Percentiles rank a stretch among this genome's conserved stretches.
These are phyloP conservation scores for Cheilosia scutellata DNA, from an alignment of 2,888 invertebrate species.

Conservation along the genomic window DNA sequence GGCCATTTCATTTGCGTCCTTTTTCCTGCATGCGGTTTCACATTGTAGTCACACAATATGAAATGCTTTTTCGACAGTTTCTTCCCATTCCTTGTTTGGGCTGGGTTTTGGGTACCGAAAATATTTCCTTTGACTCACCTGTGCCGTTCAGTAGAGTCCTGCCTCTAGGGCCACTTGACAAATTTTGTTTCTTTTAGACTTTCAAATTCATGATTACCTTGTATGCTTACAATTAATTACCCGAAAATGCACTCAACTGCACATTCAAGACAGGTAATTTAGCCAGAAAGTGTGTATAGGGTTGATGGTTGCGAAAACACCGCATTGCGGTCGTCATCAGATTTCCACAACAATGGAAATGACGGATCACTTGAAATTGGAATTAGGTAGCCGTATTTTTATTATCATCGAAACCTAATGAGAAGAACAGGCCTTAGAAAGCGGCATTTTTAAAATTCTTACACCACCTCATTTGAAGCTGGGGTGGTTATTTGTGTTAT, in stretches of 20 bases:
- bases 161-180: slow-evolving; percentile 71
- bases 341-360: slow-evolving; percentile 33
- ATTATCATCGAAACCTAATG: too few species aligned
- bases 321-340: slow-evolving; percentile 59
- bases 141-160: slow-evolving; percentile 32
- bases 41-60: slow-evolving; percentile 18
- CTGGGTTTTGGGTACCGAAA: neutral
- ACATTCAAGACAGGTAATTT: slow-evolving; percentile 66
- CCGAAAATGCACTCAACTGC: slow-evolving; percentile 73
- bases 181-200: slow-evolving; percentile 65
- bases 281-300: slow-evolving; percentile 4
- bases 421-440: too few species aligned
- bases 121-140: slow-evolving; percentile 63
- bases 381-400: too few species aligned
- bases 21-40: slow-evolving; percentile 64
- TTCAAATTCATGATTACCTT: slow-evolving; percentile 46
- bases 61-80: slow-evolving; percentile 52
- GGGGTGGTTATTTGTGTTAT: too few species aligned
- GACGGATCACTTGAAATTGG: neutral
- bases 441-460: too few species aligned
- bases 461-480: too few species aligned
- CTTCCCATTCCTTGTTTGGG: neutral
- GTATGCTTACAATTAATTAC: slow-evolving; percentile 73
- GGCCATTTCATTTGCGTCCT: slow-evolving; percentile 56
- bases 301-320: slow-evolving; percentile 12